A percentile compares a stretch with the other conserved stretches of the same genome.
Evolutionary conservation across 2,888 invertebrate species (phyloP).

Genomic region (Parelbella ahira): DNA sequence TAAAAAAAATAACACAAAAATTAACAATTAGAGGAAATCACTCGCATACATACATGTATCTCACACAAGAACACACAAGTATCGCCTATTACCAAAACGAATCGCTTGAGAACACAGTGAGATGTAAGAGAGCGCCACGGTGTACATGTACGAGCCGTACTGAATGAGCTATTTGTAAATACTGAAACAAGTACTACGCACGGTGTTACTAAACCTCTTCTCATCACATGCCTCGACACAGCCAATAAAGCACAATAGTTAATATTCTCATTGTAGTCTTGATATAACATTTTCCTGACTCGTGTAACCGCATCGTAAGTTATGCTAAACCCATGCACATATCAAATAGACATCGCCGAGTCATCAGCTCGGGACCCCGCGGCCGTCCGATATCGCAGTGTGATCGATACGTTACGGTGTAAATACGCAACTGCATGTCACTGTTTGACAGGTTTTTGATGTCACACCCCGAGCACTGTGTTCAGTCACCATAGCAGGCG

Average conservation of each 20-base stretch:
- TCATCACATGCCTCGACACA: slow-evolving; percentile 79
- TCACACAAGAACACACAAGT: slow-evolving; percentile 40
- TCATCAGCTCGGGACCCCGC: slow-evolving; percentile 47
- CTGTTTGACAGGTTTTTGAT: slow-evolving; percentile 78
- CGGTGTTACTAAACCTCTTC: slow-evolving; percentile 80
- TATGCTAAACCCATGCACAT: slow-evolving; percentile 80
- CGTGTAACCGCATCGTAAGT: slow-evolving; percentile 78
- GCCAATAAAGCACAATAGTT: slow-evolving; percentile 77
- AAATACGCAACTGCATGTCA: slow-evolving; percentile 79
- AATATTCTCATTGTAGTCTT: slow-evolving; percentile 77
- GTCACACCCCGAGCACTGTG: slow-evolving; percentile 80
- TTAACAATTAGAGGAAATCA: slow-evolving; percentile 41
- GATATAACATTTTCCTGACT: slow-evolving; percentile 76
- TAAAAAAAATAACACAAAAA: slow-evolving; percentile 20
- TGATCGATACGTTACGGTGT: slow-evolving; percentile 59
- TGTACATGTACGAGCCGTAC: slow-evolving; percentile 53
- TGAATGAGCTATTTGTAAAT: slow-evolving; percentile 68
- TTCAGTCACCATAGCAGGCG: slow-evolving; percentile 74
- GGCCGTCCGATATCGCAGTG: slow-evolving; percentile 48
- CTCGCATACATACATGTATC: slow-evolving; percentile 12
- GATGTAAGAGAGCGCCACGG: slow-evolving; percentile 41
- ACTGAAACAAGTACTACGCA: slow-evolving; percentile 71
- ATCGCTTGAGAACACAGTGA: slow-evolving; percentile 63
- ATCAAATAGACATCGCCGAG: slow-evolving; percentile 61
- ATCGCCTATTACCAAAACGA: slow-evolving; percentile 54